Evolutionary conservation across 2,888 invertebrate species (phyloP).

Genomic region (Pimpla rufipes): DNA sequence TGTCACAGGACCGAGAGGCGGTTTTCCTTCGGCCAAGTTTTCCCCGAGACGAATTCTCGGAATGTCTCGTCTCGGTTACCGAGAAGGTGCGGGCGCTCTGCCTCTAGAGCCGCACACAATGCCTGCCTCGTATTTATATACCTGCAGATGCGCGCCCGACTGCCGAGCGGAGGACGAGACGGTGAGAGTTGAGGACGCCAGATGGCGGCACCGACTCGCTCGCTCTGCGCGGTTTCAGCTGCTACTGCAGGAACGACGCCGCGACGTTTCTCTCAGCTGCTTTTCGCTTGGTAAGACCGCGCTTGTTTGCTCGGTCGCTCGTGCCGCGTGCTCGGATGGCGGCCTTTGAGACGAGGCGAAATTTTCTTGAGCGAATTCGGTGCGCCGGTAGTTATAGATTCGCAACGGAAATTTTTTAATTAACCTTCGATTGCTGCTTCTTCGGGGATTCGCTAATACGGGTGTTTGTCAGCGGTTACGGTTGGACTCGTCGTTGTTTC

Average conservation of each 20-base stretch:
- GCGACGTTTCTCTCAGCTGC: not conserved
- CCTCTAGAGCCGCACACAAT: not conserved
- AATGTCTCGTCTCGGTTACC: not conserved
- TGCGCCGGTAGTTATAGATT: not conserved
- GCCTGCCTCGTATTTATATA: conserved; percentile 3
- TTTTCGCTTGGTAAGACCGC: not conserved
- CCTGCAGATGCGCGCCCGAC: not conserved
- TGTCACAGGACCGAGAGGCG: too few species aligned
- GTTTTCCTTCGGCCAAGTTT: not conserved
- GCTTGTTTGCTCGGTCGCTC: not conserved
- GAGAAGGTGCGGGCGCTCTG: not conserved
- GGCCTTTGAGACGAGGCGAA: not conserved
- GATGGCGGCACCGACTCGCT: conserved; percentile 36
- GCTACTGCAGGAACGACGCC: not conserved
- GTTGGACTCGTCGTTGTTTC: not conserved
- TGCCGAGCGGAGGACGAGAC: not conserved
- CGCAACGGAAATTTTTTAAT: too few species aligned
- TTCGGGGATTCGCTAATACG: too few species aligned
- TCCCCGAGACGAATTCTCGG: not conserved
- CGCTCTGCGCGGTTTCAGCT: not conserved
- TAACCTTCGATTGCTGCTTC: too few species aligned
- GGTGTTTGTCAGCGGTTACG: not conserved
- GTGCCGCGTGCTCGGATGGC: not conserved
- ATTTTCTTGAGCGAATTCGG: not conserved
- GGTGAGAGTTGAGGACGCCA: not conserved